Evolutionary conservation across 2,888 invertebrate genomes (phyloP).

Genomic region (Drosophila sordidula): DNA sequence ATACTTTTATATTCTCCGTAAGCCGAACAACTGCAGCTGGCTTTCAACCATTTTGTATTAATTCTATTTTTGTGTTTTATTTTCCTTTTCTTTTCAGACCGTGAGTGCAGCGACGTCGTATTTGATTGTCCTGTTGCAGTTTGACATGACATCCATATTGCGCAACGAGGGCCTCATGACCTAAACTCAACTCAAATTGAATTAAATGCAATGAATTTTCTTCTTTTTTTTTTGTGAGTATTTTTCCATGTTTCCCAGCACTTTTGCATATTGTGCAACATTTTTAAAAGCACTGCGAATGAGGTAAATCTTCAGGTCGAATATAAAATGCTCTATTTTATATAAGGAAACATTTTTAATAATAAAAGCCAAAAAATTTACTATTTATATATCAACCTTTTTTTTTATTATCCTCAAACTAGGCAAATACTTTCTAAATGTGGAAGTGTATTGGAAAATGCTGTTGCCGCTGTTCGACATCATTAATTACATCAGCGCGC

Average conservation of each 20-base stretch:
- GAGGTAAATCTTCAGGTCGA: background rate
- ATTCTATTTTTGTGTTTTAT: background rate
- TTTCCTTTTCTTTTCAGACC: conserved; percentile 80
- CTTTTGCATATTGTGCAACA: conserved; percentile 4
- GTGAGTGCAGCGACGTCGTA: conserved; percentile 85
- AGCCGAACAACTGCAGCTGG: conserved; percentile 27
- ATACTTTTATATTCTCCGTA: conserved; percentile 85
- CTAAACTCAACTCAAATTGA: conserved; percentile 39
- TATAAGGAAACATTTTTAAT: background rate
- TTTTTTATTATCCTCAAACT: too few species aligned
- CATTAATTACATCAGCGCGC: conserved; percentile 58
- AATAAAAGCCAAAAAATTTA: background rate
- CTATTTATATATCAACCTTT: background rate
- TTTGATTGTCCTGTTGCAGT: conserved; percentile 85
- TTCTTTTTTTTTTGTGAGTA: background rate
- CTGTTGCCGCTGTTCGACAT: conserved; percentile 13
- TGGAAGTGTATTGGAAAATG: conserved; percentile 12
- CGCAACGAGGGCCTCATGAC: conserved; percentile 77
- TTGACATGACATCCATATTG: conserved; percentile 83
- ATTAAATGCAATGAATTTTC: conserved; percentile 27
- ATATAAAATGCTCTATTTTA: conserved; percentile 8
- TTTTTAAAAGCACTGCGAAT: conserved; percentile 8
- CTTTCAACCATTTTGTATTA: background rate
- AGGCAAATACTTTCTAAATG: too few species aligned
- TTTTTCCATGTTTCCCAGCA: conserved; percentile 9